phyloP scores from a whole-genome alignment of 2,888 invertebrate species.

The Sericinus montela region DNA sequence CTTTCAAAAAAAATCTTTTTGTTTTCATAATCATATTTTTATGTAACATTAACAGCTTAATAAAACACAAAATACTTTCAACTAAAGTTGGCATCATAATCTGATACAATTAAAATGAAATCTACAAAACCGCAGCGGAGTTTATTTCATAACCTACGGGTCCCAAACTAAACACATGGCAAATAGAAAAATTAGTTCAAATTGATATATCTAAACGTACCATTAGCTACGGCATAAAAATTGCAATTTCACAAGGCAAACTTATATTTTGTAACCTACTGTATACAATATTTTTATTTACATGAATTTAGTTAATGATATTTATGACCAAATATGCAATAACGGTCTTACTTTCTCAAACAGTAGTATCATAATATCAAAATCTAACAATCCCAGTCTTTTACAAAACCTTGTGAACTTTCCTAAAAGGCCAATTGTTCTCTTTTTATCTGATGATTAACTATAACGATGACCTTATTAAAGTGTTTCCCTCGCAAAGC shows the following conservation, averaged over 20 bases:
- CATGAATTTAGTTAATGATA: neutral
- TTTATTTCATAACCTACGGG: no score
- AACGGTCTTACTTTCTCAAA: slow-evolving; percentile 8
- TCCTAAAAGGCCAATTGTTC: slow-evolving; percentile 14
- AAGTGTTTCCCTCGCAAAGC: slow-evolving; percentile 8
- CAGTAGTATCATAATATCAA: slow-evolving; percentile 24
- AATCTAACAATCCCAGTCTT: slow-evolving; percentile 66
- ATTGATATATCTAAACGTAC: neutral
- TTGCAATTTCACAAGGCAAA: neutral
- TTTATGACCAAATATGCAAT: slow-evolving; percentile 3
- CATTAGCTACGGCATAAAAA: neutral
- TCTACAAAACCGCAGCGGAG: no score
- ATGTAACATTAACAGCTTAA: no score
- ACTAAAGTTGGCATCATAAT: no score
- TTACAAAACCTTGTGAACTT: slow-evolving; percentile 44
- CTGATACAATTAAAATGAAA: no score
- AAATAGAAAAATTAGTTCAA: no score
- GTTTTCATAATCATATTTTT: no score
- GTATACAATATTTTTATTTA: slow-evolving; percentile 14
- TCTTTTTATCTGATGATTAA: slow-evolving; percentile 10
- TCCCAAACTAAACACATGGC: no score
- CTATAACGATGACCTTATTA: slow-evolving; percentile 8
- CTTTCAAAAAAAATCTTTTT: no score
- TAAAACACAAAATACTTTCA: no score
- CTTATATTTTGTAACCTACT: slow-evolving; percentile 4